A percentile compares a stretch with the other conserved stretches of the same genome.
Evolutionary conservation across 2,888 invertebrate genomes (phyloP).

Genomic region (Aphrophora alni): DNA sequence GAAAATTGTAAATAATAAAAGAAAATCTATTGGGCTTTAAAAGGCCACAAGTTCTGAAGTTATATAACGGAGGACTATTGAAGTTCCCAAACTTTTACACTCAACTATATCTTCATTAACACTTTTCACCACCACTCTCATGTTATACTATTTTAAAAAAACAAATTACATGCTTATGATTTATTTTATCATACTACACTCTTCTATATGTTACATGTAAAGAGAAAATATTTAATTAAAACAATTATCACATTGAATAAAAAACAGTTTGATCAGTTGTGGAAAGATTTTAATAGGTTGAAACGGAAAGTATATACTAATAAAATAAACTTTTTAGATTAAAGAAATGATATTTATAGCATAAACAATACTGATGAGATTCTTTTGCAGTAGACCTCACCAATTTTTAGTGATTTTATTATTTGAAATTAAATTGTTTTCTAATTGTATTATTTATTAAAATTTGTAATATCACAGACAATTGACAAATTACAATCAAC

Average conservation of each 20-base stretch:
- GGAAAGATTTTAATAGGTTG: background rate
- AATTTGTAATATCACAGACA: no score
- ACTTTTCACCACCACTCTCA: background rate
- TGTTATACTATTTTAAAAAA: background rate
- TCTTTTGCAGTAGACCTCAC: no score
- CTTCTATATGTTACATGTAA: background rate
- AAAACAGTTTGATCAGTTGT: background rate
- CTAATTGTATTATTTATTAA: no score
- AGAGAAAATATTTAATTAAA: background rate
- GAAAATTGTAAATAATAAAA: background rate
- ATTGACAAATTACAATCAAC: no score
- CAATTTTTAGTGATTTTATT: no score
- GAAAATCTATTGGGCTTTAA: background rate
- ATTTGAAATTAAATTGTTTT: no score
- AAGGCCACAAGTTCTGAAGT: conserved; percentile 1
- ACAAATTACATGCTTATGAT: background rate
- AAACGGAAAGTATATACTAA: no score
- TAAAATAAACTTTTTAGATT: no score
- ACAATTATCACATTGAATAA: background rate
- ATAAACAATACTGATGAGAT: no score
- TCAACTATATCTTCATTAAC: background rate
- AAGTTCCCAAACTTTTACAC: background rate
- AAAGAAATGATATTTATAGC: no score
- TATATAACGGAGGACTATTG: background rate
- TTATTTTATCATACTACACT: background rate